A percentile compares a stretch with the other conserved stretches of the same genome.
phyloP scores from a whole-genome alignment of 2,888 invertebrate genomes.

The Norana najaformis region DNA sequence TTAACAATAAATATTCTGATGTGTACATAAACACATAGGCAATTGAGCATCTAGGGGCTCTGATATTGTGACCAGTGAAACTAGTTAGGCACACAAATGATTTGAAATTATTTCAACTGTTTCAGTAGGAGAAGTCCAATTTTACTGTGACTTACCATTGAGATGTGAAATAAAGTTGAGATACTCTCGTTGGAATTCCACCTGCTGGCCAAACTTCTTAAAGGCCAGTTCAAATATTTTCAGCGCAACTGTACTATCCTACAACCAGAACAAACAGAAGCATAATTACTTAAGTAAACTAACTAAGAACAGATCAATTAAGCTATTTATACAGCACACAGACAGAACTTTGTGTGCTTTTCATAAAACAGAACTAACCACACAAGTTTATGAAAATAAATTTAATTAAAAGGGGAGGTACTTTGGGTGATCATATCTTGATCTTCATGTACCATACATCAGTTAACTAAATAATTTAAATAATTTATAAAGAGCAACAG shows the following conservation, averaged over 20 bases:
- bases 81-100: not conserved
- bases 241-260: conserved; percentile 60
- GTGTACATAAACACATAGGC: no score
- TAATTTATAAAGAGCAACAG: no score
- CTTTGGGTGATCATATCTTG: no score
- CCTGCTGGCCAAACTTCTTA: conserved; percentile 91
- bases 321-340: no score
- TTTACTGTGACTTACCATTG: conserved; percentile 71
- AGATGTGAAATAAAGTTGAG: conserved; percentile 93
- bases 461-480: no score
- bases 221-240: conserved; percentile 86
- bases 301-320: no score
- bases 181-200: conserved; percentile 92
- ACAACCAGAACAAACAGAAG: conserved; percentile 35
- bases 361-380: no score
- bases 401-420: not conserved
- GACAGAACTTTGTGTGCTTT: no score
- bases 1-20: no score
- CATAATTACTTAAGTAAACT: not conserved
- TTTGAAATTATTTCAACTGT: not conserved
- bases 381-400: not conserved
- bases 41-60: no score
- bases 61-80: not conserved
- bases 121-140: not conserved
- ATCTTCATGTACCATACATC: no score